Evolutionary conservation across 2,888 invertebrate genomes (phyloP), one percentile per base, ranked within the genome.

Genomic region (Seladonia tumulorum): DNA sequence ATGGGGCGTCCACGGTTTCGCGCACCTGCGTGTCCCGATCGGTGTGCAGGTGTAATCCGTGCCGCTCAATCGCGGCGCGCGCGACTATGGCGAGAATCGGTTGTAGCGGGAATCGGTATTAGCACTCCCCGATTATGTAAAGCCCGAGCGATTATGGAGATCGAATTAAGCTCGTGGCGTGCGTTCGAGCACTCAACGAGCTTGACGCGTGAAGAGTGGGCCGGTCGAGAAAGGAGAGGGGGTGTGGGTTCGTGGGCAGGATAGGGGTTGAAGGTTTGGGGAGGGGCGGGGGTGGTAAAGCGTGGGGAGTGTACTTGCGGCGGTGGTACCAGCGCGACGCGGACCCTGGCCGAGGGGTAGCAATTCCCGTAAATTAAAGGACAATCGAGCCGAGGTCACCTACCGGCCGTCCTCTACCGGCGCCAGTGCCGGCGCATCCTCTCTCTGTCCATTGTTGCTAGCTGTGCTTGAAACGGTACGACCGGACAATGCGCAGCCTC

Each of bases 351-450:
- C 68, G 74, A 81, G 76, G 73, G 82, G 76, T 90, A 87, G 93
- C 91, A 91, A 93, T 93, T 93, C 93, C 92, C 93, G 92, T 94
- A 94, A 94, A 93, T 93, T 94, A 93, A 93, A 94, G 94, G 93
- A 94, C 94, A 93, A 94, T 93, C 93, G 94, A 92, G 92, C 90
- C 90, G 91, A 92, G 93, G 93, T 93, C 92, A 92, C 90, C 92
- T 63, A 90, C 90, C 91, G 68, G 22, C n/a, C 39, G 8, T 42
- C 42, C 70, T 22, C 42, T 22, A 1, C 12, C 73, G 47, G 60
- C 60, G 60, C 25, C 25, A n/a, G 12, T n/a, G n/a, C 1, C 60
- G 29, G 22, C 39, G 35, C 68, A 39, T 22, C 22, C 87, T 90
- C 91, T 86, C 77, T 85, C 87, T 89, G 90, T 85, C 83, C 84